A percentile compares a stretch with the other conserved stretches of the same genome.
These are phyloP conservation scores for Allolobophora icterica DNA, from an alignment of 2,888 invertebrate species.

Conservation along the genomic window DNA sequence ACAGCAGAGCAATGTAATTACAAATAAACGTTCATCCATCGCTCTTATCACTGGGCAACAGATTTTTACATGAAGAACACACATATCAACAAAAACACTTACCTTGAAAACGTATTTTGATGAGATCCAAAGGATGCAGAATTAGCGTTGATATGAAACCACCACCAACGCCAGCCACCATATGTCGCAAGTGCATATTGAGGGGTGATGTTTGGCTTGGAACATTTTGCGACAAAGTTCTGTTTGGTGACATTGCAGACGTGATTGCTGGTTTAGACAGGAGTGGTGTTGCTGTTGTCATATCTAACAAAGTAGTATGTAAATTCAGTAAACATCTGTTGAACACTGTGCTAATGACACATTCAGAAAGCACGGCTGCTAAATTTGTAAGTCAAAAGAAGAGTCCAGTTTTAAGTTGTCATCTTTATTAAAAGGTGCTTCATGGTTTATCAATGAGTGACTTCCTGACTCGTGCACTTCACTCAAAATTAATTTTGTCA, in stretches of 20 bases:
- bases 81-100: not conserved
- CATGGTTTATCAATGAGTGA: too few relatives aligned
- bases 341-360: not conserved
- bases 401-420: not conserved
- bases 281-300: conserved; percentile 3
- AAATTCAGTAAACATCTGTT: not conserved
- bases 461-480: too few relatives aligned
- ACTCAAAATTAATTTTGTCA: too few relatives aligned
- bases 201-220: not conserved
- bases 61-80: not conserved
- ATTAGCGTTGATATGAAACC: conserved; percentile 93
- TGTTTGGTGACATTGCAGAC: not conserved
- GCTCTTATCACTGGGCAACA: not conserved
- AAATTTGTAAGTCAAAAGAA: not conserved
- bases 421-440: not conserved
- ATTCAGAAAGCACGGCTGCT: not conserved
- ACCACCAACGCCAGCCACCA: conserved; percentile 93
- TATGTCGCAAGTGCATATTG: conserved; percentile 69
- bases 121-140: conserved; percentile 93
- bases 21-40: not conserved
- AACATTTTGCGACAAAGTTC: not conserved
- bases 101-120: conserved; percentile 98
- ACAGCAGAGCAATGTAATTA: not conserved
- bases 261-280: not conserved
- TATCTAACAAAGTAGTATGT: not conserved